These are phyloP conservation scores for Bombycilla garrulus DNA, from an alignment of 2,113 vertebrate genomes.

Conservation along the genomic window DNA sequence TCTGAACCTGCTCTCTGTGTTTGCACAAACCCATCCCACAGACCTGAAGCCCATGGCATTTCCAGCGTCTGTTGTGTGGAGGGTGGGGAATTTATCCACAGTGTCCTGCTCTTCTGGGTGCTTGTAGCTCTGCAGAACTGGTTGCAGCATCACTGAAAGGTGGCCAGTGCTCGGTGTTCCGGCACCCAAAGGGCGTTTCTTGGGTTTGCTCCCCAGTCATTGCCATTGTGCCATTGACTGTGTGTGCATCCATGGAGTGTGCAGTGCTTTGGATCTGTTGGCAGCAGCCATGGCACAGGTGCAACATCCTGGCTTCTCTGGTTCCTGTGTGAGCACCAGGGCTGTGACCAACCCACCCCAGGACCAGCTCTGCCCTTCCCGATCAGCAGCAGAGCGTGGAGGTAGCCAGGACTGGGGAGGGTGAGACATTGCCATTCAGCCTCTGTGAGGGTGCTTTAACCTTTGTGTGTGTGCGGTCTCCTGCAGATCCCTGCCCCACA, in stretches of 20 bases:
- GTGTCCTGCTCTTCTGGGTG: background rate
- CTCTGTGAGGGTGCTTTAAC: background rate
- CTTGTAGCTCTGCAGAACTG: background rate
- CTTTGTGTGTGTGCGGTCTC: background rate
- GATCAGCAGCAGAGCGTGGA: background rate
- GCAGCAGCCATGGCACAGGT: background rate
- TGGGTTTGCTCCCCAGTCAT: background rate
- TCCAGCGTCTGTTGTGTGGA: background rate
- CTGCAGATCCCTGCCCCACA: background rate
- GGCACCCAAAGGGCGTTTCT: background rate
- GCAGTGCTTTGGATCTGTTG: background rate
- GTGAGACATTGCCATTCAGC: fast-evolving
- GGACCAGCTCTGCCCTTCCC: background rate
- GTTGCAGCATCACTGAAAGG: background rate
- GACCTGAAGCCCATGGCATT: background rate
- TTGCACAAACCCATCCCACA: background rate
- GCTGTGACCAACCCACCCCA: fast-evolving
- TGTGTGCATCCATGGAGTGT: fast-evolving
- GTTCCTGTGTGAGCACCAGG: background rate
- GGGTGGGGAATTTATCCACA: background rate
- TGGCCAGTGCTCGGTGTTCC: background rate
- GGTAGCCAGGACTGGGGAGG: background rate
- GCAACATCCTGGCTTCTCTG: background rate
- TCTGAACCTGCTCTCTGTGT: background rate
- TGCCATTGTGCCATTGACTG: background rate